phyloP scores from a whole-genome alignment of 2,797 vertebrate genomes.

The Enteromius mattozi region DNA sequence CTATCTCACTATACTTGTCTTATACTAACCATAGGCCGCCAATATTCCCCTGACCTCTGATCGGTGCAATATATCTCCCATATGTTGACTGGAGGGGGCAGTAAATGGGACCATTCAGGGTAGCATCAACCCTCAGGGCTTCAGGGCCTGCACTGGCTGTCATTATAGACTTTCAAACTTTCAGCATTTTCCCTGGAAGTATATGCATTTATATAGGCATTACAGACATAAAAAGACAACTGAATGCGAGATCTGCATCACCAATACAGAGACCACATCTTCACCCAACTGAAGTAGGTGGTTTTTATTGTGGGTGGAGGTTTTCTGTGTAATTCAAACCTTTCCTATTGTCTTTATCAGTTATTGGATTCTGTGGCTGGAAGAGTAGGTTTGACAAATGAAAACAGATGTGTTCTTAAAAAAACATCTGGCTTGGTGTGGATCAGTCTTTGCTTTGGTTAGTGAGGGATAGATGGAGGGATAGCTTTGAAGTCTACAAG shows the following conservation, averaged over 20 bases:
- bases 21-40: constrained; percentile 11
- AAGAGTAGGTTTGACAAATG: constrained; percentile 45
- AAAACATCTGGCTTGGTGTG: constrained; percentile 51
- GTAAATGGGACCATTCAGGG: constrained; percentile 44
- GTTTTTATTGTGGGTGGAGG: constrained; percentile 22
- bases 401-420: constrained; percentile 48
- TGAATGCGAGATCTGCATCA: constrained; percentile 12
- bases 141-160: constrained; percentile 5
- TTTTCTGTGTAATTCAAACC: constrained; percentile 10
- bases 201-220: constrained; percentile 38
- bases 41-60: constrained; percentile 47
- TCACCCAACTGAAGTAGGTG: constrained; percentile 11
- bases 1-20: constrained; percentile 8
- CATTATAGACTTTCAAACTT: constrained; percentile 23
- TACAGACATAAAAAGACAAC: constrained; percentile 35
- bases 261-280: constrained; percentile 25
- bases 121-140: constrained; percentile 22
- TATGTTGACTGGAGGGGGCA: constrained; percentile 13
- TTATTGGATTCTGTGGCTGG: constrained; percentile 18
- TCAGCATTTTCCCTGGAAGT: constrained; percentile 17
- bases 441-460: constrained; percentile 37
- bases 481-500: constrained; percentile 36
- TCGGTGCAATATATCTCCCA: constrained; percentile 40
- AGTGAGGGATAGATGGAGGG: background rate
- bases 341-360: constrained; percentile 37